Evolutionary conservation across 1,140 invertebrate genomes (phyloP).

Genomic region (Psix sp.): DNA sequence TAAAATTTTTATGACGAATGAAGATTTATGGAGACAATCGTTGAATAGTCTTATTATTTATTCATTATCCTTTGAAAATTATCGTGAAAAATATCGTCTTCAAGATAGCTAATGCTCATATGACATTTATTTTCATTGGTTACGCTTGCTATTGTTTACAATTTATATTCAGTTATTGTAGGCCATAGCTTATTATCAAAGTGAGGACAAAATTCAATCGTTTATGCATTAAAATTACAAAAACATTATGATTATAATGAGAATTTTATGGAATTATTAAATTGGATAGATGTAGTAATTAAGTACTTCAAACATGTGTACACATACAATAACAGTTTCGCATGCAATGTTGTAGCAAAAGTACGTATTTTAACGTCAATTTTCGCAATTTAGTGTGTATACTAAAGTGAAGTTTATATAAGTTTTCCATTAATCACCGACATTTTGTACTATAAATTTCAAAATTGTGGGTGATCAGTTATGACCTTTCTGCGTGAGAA

Average conservation of each 20-base stretch:
- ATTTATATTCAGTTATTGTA: slow-evolving; percentile 15
- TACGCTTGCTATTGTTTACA: slow-evolving; percentile 11
- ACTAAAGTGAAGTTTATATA: slow-evolving; percentile 26
- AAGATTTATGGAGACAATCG: slow-evolving; percentile 15
- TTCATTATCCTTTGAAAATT: slow-evolving; percentile 20
- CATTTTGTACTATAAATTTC: slow-evolving; percentile 33
- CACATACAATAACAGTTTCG: too few species aligned
- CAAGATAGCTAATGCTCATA: not conserved
- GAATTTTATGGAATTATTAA: not conserved
- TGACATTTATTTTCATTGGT: slow-evolving; percentile 24
- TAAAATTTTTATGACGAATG: slow-evolving; percentile 35
- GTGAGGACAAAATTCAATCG: not conserved
- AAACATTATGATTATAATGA: not conserved
- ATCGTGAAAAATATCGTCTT: slow-evolving; percentile 6
- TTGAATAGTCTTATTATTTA: slow-evolving; percentile 26
- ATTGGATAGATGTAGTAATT: too few species aligned
- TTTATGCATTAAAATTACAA: not conserved
- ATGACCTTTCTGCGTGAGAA: too few species aligned
- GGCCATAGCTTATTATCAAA: slow-evolving; percentile 19
- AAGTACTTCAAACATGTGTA: not conserved
- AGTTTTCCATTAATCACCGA: slow-evolving; percentile 33
- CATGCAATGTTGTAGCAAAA: not conserved
- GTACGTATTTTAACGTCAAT: slow-evolving; percentile 11
- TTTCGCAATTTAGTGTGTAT: slow-evolving; percentile 26
- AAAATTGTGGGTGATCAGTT: slow-evolving; percentile 20